Evolutionary conservation across 2,797 vertebrate genomes (phyloP).

Genomic region (Hirundo rustica): DNA sequence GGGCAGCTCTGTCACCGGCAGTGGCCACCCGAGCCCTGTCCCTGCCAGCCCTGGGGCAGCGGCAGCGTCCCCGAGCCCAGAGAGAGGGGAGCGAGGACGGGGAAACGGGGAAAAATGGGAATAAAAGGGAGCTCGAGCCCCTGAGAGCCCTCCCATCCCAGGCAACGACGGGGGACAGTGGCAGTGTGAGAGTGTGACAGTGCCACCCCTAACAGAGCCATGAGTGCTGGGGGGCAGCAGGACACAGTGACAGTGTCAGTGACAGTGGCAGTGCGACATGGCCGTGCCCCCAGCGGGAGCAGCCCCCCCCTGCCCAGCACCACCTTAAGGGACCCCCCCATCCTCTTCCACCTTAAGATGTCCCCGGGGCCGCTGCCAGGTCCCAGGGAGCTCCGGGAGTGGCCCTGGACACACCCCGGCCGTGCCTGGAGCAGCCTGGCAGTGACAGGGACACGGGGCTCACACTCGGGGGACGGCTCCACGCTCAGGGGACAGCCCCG

Average conservation of each 20-base stretch:
- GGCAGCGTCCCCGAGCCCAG: not conserved
- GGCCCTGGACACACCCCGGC: not conserved
- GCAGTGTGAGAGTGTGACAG: not conserved
- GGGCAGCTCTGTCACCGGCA: not conserved
- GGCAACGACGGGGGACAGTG: not conserved
- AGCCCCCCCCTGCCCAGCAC: not conserved
- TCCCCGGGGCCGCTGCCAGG: not conserved
- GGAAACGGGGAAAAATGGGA: not conserved
- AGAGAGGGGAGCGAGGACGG: too few species aligned
- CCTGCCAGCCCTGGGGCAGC: not conserved
- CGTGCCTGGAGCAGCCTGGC: conserved; percentile 50
- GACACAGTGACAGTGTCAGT: not conserved
- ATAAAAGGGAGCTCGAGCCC: not conserved
- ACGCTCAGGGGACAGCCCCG: not conserved
- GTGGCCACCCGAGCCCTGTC: not conserved
- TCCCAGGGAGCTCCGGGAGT: not conserved
- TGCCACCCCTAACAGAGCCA: not conserved
- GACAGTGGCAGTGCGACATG: not conserved
- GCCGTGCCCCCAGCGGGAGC: not conserved
- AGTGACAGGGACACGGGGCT: not conserved
- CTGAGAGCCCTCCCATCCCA: too few species aligned
- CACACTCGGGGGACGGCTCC: not conserved
- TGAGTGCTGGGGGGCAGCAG: not conserved
- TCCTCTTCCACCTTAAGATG: conserved; percentile 26
- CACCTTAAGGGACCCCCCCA: not conserved